Conservation (phyloP, 2,113 vertebrate species). For the Phalacrocorax aristotelis region DNA sequence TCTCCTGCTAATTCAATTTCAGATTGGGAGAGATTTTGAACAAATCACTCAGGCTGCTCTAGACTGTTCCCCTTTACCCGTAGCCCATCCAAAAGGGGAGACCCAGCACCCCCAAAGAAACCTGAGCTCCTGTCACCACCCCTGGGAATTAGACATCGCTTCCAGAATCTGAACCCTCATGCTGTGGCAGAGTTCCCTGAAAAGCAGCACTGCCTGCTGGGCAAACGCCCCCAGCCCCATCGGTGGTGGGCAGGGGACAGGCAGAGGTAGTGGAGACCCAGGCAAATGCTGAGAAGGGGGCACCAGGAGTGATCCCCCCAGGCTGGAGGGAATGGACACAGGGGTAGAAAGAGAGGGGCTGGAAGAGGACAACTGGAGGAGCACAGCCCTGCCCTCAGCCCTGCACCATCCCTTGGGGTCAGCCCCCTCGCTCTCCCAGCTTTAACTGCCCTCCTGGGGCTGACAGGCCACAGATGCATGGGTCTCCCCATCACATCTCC, state of each 20-base stretch:
- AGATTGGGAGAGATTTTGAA: neutral
- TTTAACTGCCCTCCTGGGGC: neutral
- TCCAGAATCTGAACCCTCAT: neutral
- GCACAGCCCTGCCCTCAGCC: neutral
- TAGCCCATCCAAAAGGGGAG: neutral
- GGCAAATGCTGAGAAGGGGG: neutral
- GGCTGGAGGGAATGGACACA: neutral
- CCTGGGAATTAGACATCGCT: rapidly evolving
- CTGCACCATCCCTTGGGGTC: rapidly evolving
- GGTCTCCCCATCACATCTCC: neutral
- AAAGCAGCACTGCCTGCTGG: neutral
- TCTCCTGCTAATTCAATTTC: constrained; percentile 14
- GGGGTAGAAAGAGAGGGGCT: neutral
- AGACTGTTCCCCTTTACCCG: neutral
- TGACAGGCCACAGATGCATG: neutral
- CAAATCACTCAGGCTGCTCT: neutral
- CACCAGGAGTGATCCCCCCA: neutral
- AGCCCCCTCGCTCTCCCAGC: neutral
- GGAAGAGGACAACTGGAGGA: neutral
- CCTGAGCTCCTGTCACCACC: neutral
- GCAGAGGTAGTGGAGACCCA: neutral
- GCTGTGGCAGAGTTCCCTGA: rapidly evolving
- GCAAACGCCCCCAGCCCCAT: neutral
- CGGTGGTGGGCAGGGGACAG: neutral
- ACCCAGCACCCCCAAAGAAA: neutral